Evolutionary conservation across 2,888 invertebrate genomes (phyloP), one percentile per base, ranked within the genome.

Genomic region (Pediacus dermestoides): DNA sequence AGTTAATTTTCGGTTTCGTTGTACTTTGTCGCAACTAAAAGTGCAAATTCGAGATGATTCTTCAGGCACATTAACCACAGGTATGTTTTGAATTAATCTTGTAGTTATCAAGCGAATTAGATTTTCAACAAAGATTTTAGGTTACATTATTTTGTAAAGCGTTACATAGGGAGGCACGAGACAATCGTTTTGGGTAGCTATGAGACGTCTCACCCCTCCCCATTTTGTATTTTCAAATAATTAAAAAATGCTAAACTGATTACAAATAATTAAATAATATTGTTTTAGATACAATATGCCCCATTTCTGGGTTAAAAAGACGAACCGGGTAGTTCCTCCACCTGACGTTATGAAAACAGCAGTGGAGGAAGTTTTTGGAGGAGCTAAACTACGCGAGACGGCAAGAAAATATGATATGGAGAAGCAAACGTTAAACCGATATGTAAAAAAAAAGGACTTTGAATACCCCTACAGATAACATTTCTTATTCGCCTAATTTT

Each of bases 401-500:
- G n/a, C n/a, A n/a, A n/a, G n/a, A n/a, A n/a, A n/a, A n/a, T n/a
- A n/a, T n/a, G n/a, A n/a, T n/a, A n/a, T n/a, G n/a, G n/a, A n/a
- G n/a, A n/a, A n/a, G n/a, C n/a, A n/a, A n/a, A n/a, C n/a, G n/a
- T n/a, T n/a, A n/a, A n/a, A n/a, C n/a, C n/a, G n/a, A n/a, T n/a
- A n/a, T n/a, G n/a, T n/a, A n/a, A 12, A 28, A 15, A n/a, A 9
- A 35, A 16, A 28, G 7, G 28, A 28, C n/a, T 2, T 4, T 16
- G 9, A 18, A 7, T n/a, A 4, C 27, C 3, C 16, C 11, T 38
- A 28, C 6, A 25, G 25, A n/a, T 26, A 38, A 33, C 26, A 32
- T 33, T 2, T 4, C 32, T 33, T 38, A 37, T 16, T 32, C 37
- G 30, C 30, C n/a, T 7, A 18, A 18, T n/a, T 18, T 18, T 18